A percentile compares a stretch with the other conserved stretches of the same genome.
Evolutionary conservation across 1,140 invertebrate genomes (phyloP).

Genomic region (Ctenoplectra terminalis): DNA sequence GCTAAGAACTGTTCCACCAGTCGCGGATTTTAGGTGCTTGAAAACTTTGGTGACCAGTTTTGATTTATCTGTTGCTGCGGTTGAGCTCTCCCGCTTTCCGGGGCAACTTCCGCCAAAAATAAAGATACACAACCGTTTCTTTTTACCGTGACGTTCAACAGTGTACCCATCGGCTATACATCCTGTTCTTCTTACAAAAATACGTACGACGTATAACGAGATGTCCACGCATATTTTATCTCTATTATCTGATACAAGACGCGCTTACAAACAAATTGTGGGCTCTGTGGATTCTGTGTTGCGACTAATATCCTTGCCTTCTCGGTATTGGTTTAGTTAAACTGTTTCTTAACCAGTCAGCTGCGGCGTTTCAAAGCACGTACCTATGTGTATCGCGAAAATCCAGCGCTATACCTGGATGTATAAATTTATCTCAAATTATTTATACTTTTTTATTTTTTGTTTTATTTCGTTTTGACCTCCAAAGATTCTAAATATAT

Average conservation of each 20-base stretch:
- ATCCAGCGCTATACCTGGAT: too few relatives aligned
- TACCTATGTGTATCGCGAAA: too few relatives aligned
- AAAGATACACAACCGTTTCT: slow-evolving; percentile 42
- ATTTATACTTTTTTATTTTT: too few relatives aligned
- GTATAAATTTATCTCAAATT: too few relatives aligned
- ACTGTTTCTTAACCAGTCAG: too few relatives aligned
- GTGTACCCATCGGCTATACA: not conserved
- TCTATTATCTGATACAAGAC: not conserved
- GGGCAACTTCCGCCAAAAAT: slow-evolving; percentile 55
- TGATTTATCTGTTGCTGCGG: slow-evolving; percentile 65
- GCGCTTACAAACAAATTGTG: too few relatives aligned
- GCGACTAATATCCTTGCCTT: too few relatives aligned
- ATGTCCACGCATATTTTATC: not conserved
- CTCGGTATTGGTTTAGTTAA: too few relatives aligned
- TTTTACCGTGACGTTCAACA: slow-evolving; percentile 18
- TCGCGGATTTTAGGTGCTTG: slow-evolving; percentile 47
- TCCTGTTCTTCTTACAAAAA: not conserved
- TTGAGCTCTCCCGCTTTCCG: slow-evolving; percentile 25
- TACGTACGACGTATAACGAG: not conserved
- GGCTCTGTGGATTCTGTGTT: too few relatives aligned
- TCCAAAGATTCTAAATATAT: too few relatives aligned
- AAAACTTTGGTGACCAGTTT: slow-evolving; percentile 61
- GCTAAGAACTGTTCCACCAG: slow-evolving; percentile 23
- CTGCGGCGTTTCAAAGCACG: too few relatives aligned
- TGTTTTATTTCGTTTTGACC: too few relatives aligned